These are phyloP conservation scores for Margarornis squamiger DNA, from an alignment of 2,797 vertebrate species.

Conservation along the genomic window DNA sequence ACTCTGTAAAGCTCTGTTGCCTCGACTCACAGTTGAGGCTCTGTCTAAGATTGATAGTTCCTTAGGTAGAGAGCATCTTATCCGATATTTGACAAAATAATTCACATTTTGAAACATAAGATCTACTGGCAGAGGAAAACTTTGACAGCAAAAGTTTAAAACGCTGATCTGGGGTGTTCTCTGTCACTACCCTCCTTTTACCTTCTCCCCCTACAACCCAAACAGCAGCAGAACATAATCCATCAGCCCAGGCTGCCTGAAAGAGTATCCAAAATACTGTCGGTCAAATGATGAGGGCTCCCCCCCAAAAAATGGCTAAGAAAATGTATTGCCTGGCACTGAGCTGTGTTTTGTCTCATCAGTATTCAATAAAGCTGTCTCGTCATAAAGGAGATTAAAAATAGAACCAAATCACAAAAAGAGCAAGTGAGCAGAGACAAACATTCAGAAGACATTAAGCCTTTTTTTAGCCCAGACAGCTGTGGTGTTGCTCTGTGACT, in stretches of 20 bases:
- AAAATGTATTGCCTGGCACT: slow-evolving; percentile 2
- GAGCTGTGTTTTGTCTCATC: slow-evolving; percentile 14
- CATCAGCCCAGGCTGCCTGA: not conserved
- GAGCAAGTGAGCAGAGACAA: slow-evolving; percentile 7
- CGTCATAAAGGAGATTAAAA: slow-evolving; percentile 19
- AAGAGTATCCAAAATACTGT: not conserved
- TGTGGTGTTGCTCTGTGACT: not conserved
- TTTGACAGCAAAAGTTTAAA: not conserved
- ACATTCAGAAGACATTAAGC: not conserved
- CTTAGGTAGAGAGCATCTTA: not conserved
- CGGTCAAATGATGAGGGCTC: not conserved
- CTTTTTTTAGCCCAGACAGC: slow-evolving; percentile 2
- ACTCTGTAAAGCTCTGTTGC: not conserved
- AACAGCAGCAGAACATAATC: not conserved
- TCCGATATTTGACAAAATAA: not conserved
- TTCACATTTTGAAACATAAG: not conserved
- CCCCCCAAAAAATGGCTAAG: not conserved
- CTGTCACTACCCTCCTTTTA: not conserved
- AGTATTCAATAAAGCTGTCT: slow-evolving; percentile 7
- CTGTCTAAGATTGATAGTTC: not conserved
- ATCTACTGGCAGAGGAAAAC: not conserved
- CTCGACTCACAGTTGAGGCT: not conserved
- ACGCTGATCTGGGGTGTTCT: not conserved
- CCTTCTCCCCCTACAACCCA: not conserved
- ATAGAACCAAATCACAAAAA: slow-evolving; percentile 26